Conservation (phyloP, 2,888 invertebrate genomes). For the Hylaea fasciaria region DNA sequence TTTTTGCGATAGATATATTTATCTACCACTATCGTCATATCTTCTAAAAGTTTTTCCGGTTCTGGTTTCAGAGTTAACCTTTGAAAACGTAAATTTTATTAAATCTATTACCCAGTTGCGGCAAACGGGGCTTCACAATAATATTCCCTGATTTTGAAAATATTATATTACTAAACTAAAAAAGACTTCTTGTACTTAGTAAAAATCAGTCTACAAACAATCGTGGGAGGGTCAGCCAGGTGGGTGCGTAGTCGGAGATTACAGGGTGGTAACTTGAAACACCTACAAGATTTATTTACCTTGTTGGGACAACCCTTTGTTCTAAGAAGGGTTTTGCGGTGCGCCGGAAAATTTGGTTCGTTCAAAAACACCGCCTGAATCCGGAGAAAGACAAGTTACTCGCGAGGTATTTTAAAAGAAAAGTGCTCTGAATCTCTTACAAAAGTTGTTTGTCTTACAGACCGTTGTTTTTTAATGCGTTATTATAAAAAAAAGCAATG, state of each 20-base stretch:
- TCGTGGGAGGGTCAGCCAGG: constrained; percentile 5
- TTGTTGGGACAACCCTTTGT: constrained; percentile 17
- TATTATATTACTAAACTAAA: constrained; percentile 1
- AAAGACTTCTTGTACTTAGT: background rate
- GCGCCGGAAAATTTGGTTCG: constrained; percentile 13
- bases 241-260: background rate
- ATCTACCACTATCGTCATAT: too few species aligned
- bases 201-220: background rate
- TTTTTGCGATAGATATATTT: too few species aligned
- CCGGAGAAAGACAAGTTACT: constrained; percentile 7
- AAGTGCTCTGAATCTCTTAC: background rate
- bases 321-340: constrained; percentile 14
- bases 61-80: too few species aligned
- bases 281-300: constrained; percentile 18
- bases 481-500: too few species aligned
- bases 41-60: too few species aligned
- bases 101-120: too few species aligned
- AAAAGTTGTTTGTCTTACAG: background rate
- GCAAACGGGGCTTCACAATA: background rate
- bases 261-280: constrained; percentile 10
- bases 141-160: background rate
- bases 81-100: too few species aligned
- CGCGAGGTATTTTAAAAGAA: constrained; percentile 1
- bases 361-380: constrained; percentile 7
- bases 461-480: too few species aligned